Percentiles rank a stretch among this genome's conserved stretches.
Evolutionary conservation across 1,140 invertebrate species (phyloP).

Genomic region (Drosophila hydei): DNA sequence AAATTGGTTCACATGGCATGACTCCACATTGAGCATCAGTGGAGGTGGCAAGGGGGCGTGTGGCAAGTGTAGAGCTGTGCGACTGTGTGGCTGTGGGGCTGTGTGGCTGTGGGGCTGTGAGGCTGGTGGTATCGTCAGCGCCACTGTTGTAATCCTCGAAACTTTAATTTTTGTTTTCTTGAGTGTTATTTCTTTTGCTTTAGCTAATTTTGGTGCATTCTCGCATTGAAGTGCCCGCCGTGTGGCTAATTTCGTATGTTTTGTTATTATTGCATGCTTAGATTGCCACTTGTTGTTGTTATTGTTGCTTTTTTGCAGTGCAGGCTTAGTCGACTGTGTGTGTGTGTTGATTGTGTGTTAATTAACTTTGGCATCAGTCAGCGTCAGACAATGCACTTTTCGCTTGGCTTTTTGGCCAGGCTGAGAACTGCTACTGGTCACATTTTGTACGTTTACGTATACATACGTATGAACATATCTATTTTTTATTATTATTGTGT

Average conservation of each 20-base stretch:
- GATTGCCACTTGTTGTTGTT: conserved; percentile 49
- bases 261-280: conserved; percentile 70
- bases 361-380: conserved; percentile 70
- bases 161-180: conserved; percentile 81
- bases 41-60: neutral
- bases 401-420: conserved; percentile 20
- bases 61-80: neutral
- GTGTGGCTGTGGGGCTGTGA: neutral
- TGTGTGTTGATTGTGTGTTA: conserved; percentile 72
- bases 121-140: conserved; percentile 28
- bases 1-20: conserved; percentile 83
- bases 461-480: no score
- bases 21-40: conserved; percentile 35
- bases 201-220: conserved; percentile 77
- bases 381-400: conserved; percentile 43
- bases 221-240: conserved; percentile 68
- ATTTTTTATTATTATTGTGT: neutral
- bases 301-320: conserved; percentile 35
- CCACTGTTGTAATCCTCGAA: conserved; percentile 72
- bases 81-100: neutral
- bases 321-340: conserved; percentile 32
- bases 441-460: conserved; percentile 21
- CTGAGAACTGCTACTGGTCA: conserved; percentile 53
- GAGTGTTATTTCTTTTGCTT: conserved; percentile 45
- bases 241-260: conserved; percentile 68